Percentiles rank a stretch among this genome's conserved stretches.
Evolutionary conservation across 1,140 invertebrate species (phyloP).

Genomic region (Aphis gossypii): DNA sequence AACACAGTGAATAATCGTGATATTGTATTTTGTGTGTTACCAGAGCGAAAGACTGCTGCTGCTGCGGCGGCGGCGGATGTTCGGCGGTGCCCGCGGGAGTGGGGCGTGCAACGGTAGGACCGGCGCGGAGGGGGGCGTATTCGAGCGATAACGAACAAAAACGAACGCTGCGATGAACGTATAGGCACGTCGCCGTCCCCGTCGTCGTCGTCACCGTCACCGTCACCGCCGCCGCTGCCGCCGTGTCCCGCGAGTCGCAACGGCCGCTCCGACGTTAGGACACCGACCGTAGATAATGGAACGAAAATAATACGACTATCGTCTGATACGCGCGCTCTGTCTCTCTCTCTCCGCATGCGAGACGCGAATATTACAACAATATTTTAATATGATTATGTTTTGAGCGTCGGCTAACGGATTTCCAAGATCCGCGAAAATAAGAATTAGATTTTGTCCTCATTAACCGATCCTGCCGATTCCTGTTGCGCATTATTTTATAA

Average conservation of each 20-base stretch:
- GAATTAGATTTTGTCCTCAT: too few relatives aligned
- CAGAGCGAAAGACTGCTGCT: not conserved
- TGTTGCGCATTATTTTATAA: too few relatives aligned
- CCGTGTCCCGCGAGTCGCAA: not conserved
- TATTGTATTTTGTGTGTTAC: not conserved
- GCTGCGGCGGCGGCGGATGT: not conserved
- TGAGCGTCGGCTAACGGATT: too few relatives aligned
- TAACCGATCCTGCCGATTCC: too few relatives aligned
- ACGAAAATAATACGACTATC: not conserved
- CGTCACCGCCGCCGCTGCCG: not conserved
- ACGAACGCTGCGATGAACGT: not conserved
- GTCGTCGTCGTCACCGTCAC: too few relatives aligned
- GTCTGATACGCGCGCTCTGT: not conserved
- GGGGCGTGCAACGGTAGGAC: not conserved
- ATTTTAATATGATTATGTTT: too few relatives aligned
- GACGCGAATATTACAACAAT: too few relatives aligned
- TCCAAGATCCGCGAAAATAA: too few relatives aligned
- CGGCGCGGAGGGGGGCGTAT: not conserved
- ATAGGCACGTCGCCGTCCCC: not conserved
- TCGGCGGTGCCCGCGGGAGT: not conserved
- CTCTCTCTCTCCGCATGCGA: too few relatives aligned
- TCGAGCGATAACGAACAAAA: slow-evolving; percentile 38
- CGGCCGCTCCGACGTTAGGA: not conserved
- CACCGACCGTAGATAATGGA: not conserved
- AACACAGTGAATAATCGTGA: not conserved